Evolutionary conservation across 2,888 invertebrate genomes (phyloP).

Genomic region (Cataglyphis albicans): DNA sequence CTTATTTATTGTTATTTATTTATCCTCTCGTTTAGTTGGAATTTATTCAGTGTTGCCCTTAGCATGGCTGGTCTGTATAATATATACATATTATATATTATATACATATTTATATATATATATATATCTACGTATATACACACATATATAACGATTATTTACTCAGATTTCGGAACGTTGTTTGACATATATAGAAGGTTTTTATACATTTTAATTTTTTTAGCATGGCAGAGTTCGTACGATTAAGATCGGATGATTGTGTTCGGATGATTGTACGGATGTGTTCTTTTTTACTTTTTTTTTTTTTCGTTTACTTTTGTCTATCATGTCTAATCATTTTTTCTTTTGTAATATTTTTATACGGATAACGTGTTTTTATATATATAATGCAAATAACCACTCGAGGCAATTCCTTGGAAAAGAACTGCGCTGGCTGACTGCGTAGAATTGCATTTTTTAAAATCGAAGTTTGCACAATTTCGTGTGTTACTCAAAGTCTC

Average conservation of each 20-base stretch:
- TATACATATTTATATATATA: conserved; percentile 61
- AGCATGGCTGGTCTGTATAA: conserved; percentile 85
- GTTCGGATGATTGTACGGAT: conserved; percentile 65
- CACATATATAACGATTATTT: conserved; percentile 54
- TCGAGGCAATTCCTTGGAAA: conserved; percentile 25
- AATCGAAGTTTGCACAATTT: conserved; percentile 23
- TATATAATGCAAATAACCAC: conserved; percentile 39
- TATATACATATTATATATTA: conserved; percentile 63
- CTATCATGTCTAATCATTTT: conserved; percentile 47
- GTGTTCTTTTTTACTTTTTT: conserved; percentile 58
- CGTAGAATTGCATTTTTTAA: conserved; percentile 14
- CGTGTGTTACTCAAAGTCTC: conserved; percentile 8
- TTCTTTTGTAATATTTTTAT: conserved; percentile 33
- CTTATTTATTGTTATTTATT: conserved; percentile 84
- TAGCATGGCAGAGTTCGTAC: conserved; percentile 83
- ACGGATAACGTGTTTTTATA: conserved; percentile 25
- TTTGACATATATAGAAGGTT: conserved; percentile 68
- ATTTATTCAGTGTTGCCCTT: conserved; percentile 85
- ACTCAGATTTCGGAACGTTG: conserved; percentile 63
- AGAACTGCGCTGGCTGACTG: conserved; percentile 27
- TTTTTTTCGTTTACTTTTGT: conserved; percentile 40
- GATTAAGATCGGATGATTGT: conserved; percentile 68
- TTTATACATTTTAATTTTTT: conserved; percentile 74
- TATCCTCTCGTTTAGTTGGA: conserved; percentile 75
- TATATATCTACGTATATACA: conserved; percentile 65